Evolutionary conservation across 2,888 invertebrate genomes (phyloP), one percentile per base, ranked within the genome.

Genomic region (Chesias legatella): DNA sequence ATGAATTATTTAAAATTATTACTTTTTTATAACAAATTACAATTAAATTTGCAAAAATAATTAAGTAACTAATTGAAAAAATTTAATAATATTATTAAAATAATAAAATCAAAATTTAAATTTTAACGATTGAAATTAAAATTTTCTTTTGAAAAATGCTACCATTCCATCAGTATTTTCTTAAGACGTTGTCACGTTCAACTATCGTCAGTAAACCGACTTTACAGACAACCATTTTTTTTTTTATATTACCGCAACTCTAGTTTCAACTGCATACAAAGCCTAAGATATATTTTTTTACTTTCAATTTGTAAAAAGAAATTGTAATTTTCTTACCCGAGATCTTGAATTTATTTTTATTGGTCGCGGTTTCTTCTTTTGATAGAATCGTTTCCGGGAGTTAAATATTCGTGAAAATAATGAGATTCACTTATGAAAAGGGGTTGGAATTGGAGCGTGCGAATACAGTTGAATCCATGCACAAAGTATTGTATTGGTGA

Each of bases 331-430:
- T 32, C 32, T 32, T 24, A 24, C 35, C 26, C 21, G 10, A 23
- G 27, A 36, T 28, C 32, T 33, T 32, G 27, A 21, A 33, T 17
- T 10, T 21, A 25, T 32, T 30, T 33, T 30, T n/a, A 30, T 21
- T 20, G 24, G 24, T 24, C 17, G 29, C 27, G 30, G 25, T 33
- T 36, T 41, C 38, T 38, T 34, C 38, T 38, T 43, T 27, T 33
- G 33, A 33, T 10, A 36, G 26, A 21, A 33, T 30, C 26, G 29
- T 34, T 43, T 43, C 28, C 37, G 28, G 37, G 1, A 27, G 23
- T 33, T 39, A 33, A 38, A n/a, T 43, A 27, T 27, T 21, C 38
- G 33, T 43, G 30, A 43, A 43, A 43, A 38, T 43, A 43, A 43
- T 31, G 37, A 38, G 27, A 17, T 17, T n/a, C 25, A 13, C 25